Evolutionary conservation across 2,888 invertebrate genomes (phyloP).

Genomic region (Pachydiplax longipennis): DNA sequence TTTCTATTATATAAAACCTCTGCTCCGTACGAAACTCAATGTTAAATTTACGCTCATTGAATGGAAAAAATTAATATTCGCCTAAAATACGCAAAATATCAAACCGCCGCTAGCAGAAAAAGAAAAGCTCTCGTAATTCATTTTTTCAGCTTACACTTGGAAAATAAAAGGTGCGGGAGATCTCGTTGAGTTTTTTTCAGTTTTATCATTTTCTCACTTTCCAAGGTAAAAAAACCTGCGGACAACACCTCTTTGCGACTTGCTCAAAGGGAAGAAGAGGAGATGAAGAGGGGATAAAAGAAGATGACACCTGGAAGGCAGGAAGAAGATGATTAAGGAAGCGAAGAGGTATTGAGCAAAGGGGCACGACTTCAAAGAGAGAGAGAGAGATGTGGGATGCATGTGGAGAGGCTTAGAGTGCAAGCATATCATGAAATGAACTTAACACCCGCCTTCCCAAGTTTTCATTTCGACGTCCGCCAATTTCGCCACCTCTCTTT

Average conservation of each 20-base stretch:
- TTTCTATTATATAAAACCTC: too few relatives aligned
- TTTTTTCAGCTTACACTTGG: not conserved
- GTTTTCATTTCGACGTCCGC: too few relatives aligned
- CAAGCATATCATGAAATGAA: not conserved
- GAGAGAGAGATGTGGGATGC: not conserved
- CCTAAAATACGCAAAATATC: too few relatives aligned
- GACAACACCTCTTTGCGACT: not conserved
- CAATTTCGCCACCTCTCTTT: too few relatives aligned
- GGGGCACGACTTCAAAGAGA: not conserved
- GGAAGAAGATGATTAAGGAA: not conserved
- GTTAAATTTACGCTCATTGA: too few relatives aligned
- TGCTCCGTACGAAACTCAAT: too few relatives aligned
- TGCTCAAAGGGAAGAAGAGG: not conserved
- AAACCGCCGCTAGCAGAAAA: too few relatives aligned
- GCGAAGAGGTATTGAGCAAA: not conserved
- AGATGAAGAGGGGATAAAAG: not conserved
- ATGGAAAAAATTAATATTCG: too few relatives aligned
- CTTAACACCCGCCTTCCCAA: not conserved
- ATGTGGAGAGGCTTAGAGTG: not conserved
- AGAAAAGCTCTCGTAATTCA: not conserved
- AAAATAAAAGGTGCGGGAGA: not conserved
- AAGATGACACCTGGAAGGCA: not conserved
- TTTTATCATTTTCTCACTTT: not conserved
- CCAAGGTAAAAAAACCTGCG: not conserved
- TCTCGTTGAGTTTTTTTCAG: not conserved